phyloP scores from a whole-genome alignment of 2,797 vertebrate genomes.

The Caiman crocodilus region DNA sequence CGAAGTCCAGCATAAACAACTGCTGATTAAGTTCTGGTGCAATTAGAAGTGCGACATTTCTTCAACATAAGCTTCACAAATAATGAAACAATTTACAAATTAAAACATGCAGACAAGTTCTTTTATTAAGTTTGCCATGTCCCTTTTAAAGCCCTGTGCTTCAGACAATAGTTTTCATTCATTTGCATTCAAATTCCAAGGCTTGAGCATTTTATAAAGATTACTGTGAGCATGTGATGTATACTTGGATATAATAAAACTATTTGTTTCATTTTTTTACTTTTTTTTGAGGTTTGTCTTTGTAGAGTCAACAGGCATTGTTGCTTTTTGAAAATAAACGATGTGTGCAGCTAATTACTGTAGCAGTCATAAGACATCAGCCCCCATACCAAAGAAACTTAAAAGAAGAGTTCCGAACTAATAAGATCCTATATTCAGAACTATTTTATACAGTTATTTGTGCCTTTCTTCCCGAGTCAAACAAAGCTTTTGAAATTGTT shows the following conservation, averaged over 20 bases:
- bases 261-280: background rate
- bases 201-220: background rate
- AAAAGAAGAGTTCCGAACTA: background rate
- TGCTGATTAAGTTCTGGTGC: background rate
- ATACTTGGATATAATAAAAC: background rate
- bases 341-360: background rate
- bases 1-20: background rate
- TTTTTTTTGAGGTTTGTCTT: background rate
- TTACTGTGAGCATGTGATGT: background rate
- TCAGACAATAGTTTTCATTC: background rate
- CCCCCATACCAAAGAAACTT: background rate
- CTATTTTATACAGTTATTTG: background rate
- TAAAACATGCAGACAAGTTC: background rate
- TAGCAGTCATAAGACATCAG: background rate
- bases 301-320: background rate
- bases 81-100: background rate
- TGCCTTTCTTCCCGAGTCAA: background rate
- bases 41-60: background rate
- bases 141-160: background rate
- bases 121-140: background rate
- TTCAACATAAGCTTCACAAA: background rate
- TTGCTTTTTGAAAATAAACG: background rate
- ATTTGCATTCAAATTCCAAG: background rate
- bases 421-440: accelerated
- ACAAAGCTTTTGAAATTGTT: background rate